These are phyloP conservation scores for Albula glossodonta DNA, from an alignment of 2,113 vertebrate species.

Conservation along the genomic window DNA sequence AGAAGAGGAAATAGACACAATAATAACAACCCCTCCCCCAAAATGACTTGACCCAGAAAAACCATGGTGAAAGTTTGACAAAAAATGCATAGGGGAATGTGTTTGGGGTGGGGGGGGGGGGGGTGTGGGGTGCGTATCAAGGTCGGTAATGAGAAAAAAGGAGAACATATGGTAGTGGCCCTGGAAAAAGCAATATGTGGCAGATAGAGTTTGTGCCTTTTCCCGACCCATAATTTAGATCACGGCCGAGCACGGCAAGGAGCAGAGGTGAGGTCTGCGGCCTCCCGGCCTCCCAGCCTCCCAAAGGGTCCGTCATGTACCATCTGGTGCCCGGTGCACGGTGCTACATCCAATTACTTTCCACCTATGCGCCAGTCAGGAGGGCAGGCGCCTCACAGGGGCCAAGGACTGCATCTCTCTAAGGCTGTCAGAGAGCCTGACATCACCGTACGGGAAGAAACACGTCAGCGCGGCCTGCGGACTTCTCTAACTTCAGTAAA, in stretches of 20 bases:
- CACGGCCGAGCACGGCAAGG: slow-evolving; percentile 43
- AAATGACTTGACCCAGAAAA: background rate
- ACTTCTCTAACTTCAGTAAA: background rate
- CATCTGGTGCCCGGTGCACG: slow-evolving; percentile 58
- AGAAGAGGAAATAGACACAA: slow-evolving; percentile 12
- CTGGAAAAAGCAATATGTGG: slow-evolving; percentile 56
- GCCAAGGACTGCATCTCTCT: slow-evolving; percentile 27
- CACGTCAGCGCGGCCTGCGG: background rate
- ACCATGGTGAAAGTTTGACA: background rate
- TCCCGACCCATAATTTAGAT: slow-evolving; percentile 49
- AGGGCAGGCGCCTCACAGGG: slow-evolving; percentile 33
- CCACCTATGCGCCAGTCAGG: slow-evolving; percentile 53
- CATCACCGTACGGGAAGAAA: background rate
- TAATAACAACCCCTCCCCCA: background rate
- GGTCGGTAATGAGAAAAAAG: slow-evolving; percentile 25
- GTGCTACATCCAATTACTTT: slow-evolving; percentile 65
- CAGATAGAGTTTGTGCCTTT: slow-evolving; percentile 46
- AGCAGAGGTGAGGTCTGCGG: slow-evolving; percentile 25
- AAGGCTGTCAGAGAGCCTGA: slow-evolving; percentile 35
- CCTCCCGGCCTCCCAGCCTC: slow-evolving; percentile 29
- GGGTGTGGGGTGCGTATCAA: background rate
- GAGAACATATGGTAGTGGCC: slow-evolving; percentile 56
- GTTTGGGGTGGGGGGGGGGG: background rate
- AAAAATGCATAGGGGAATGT: background rate
- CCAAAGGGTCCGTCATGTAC: slow-evolving; percentile 47